These are phyloP conservation scores for Morpho helenor DNA, from an alignment of 2,888 invertebrate species.

Conservation along the genomic window DNA sequence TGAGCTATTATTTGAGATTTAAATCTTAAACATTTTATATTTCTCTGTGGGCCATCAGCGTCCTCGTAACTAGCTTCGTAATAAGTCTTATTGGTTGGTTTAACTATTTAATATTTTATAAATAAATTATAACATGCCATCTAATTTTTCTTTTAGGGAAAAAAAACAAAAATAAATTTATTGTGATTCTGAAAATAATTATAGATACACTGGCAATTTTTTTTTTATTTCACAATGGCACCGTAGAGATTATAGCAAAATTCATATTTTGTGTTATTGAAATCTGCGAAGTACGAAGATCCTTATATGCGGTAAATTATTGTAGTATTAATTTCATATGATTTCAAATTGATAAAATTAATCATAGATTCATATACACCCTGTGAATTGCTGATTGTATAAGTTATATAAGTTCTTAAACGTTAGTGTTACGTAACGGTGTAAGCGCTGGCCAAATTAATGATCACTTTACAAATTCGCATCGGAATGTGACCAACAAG, in stretches of 20 bases:
- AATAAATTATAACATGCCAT: no score
- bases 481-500: slow-evolving; percentile 35
- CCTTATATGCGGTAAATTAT: no score
- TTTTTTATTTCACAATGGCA: no score
- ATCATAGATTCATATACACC: neutral
- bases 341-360: neutral
- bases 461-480: slow-evolving; percentile 37
- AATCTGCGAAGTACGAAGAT: no score
- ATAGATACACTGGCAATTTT: no score
- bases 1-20: neutral
- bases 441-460: slow-evolving; percentile 19
- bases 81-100: neutral
- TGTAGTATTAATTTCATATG: neutral
- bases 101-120: no score
- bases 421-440: slow-evolving; percentile 21
- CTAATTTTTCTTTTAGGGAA: neutral
- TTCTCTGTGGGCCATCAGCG: neutral
- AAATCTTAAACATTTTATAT: neutral
- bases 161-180: no score
- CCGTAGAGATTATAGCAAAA: no score
- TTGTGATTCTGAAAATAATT: no score
- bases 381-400: neutral
- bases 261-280: no score
- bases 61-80: neutral
- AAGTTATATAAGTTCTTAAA: neutral